A percentile compares a stretch with the other conserved stretches of the same genome.
Evolutionary conservation across 1,140 invertebrate species (phyloP).

Genomic region (Drosophila tristis): DNA sequence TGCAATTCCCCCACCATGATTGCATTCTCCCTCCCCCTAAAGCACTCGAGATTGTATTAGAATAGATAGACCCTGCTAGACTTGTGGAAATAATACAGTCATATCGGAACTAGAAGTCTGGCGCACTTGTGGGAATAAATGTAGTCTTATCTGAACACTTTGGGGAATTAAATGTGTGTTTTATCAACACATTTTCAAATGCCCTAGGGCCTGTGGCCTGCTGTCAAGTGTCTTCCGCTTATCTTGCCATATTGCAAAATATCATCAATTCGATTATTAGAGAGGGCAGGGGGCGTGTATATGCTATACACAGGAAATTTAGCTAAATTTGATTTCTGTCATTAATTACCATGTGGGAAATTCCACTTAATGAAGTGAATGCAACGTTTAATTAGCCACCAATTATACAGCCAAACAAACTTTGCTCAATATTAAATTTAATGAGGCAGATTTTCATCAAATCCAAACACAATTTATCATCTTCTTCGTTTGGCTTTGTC

Average conservation of each 20-base stretch:
- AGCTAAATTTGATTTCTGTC: not conserved
- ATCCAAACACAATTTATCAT: slow-evolving; percentile 20
- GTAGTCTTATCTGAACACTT: slow-evolving; percentile 6
- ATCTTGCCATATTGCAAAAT: slow-evolving; percentile 17
- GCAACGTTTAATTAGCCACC: slow-evolving; percentile 23
- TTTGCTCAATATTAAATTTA: slow-evolving; percentile 35
- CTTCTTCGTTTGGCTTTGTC: not conserved
- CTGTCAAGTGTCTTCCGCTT: slow-evolving; percentile 9
- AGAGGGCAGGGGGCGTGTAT: not conserved
- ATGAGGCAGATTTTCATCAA: slow-evolving; percentile 28
- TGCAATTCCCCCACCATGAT: too few species aligned
- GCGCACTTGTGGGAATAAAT: too few species aligned
- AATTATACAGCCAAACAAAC: slow-evolving; percentile 22
- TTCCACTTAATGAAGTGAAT: not conserved
- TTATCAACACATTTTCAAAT: slow-evolving; percentile 25
- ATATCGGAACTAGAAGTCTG: too few species aligned
- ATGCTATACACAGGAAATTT: not conserved
- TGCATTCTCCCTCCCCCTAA: too few species aligned
- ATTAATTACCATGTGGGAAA: too few species aligned
- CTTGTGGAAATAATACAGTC: slow-evolving; percentile 3
- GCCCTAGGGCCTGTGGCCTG: not conserved
- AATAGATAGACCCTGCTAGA: not conserved
- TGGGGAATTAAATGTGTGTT: slow-evolving; percentile 1
- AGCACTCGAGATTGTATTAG: slow-evolving; percentile 1
- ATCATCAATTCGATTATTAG: not conserved